phyloP scores from a whole-genome alignment of 1,140 invertebrate species.

The Glossosoma conforme region DNA sequence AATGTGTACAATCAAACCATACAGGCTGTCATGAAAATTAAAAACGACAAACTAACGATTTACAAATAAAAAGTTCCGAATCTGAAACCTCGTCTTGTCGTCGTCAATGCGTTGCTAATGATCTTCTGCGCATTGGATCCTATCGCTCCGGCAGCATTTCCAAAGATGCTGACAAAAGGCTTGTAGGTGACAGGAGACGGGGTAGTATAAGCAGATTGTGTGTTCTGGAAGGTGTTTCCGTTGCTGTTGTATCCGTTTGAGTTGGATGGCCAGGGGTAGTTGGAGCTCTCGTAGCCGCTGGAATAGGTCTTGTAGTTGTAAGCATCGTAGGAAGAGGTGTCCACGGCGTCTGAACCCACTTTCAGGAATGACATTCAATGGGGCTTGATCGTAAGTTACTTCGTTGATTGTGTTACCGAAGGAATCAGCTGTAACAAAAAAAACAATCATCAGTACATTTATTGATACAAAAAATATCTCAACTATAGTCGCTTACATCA shows the following conservation, averaged over 20 bases:
- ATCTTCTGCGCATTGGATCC: slow-evolving; percentile 25
- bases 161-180: slow-evolving; percentile 25
- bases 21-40: too few relatives aligned
- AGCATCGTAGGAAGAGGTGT: slow-evolving; percentile 27
- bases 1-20: slow-evolving; percentile 9
- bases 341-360: slow-evolving; percentile 26
- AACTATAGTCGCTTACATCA: too few relatives aligned
- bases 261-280: slow-evolving; percentile 12
- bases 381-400: slow-evolving; percentile 22
- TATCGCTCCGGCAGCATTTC: slow-evolving; percentile 7
- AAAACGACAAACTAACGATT: too few relatives aligned
- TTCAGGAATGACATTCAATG: slow-evolving; percentile 23
- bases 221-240: not conserved
- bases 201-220: slow-evolving; percentile 12
- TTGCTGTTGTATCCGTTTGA: not conserved
- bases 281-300: slow-evolving; percentile 4
- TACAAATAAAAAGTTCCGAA: slow-evolving; percentile 28
- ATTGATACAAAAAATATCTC: not conserved
- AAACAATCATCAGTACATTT: not conserved
- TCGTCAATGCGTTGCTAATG: slow-evolving; percentile 23
- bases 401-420: slow-evolving; percentile 28
- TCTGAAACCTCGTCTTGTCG: slow-evolving; percentile 24
- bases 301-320: slow-evolving; percentile 27
- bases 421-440: slow-evolving; percentile 17
- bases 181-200: slow-evolving; percentile 21